These are phyloP conservation scores for Enteromius fasciolatus DNA, from an alignment of 2,797 vertebrate genomes.

Conservation along the genomic window DNA sequence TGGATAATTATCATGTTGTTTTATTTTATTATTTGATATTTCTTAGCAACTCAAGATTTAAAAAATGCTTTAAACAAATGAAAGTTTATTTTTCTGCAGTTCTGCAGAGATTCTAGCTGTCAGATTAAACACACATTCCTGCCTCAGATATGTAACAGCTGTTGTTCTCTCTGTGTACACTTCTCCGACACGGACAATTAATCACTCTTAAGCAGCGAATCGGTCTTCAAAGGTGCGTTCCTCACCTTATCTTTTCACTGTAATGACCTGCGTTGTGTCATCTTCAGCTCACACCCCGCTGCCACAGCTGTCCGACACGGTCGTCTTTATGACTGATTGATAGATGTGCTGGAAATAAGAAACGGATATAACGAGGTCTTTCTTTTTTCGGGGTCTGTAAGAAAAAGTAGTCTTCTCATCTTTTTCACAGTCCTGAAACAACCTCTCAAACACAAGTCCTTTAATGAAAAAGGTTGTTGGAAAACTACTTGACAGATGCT, in stretches of 20 bases:
- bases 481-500: constrained; percentile 68
- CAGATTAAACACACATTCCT: constrained; percentile 34
- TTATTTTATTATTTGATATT: background rate
- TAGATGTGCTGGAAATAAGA: constrained; percentile 71
- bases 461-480: constrained; percentile 59
- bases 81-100: background rate
- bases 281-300: constrained; percentile 58
- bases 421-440: constrained; percentile 12
- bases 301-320: constrained; percentile 28
- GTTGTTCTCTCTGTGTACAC: constrained; percentile 56
- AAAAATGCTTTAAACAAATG: background rate
- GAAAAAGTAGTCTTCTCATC: background rate
- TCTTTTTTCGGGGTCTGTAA: constrained; percentile 14
- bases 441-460: constrained; percentile 10
- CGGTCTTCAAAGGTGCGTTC: constrained; percentile 53
- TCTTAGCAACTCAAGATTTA: background rate
- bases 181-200: constrained; percentile 56
- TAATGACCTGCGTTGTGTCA: constrained; percentile 74
- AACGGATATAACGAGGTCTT: constrained; percentile 53
- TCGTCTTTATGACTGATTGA: constrained; percentile 70
- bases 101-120: background rate
- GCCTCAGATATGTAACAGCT: constrained; percentile 59
- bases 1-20: background rate
- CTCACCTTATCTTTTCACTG: constrained; percentile 74
- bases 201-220: constrained; percentile 48